These are phyloP conservation scores for Mixornis gularis DNA, from an alignment of 2,113 vertebrate species.

Conservation along the genomic window DNA sequence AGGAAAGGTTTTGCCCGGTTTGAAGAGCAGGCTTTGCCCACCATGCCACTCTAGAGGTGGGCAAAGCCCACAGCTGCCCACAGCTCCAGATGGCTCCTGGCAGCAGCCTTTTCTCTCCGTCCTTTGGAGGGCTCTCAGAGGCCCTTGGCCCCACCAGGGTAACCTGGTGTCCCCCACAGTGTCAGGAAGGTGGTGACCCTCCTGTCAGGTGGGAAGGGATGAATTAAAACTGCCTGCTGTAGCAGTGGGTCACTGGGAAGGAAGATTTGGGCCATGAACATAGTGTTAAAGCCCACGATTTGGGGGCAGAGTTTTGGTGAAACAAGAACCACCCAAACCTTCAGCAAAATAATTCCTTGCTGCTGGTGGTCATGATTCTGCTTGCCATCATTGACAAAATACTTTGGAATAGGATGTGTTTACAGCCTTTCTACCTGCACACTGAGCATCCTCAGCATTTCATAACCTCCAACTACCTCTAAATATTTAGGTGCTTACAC, in stretches of 20 bases:
- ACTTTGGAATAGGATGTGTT: neutral
- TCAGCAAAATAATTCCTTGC: neutral
- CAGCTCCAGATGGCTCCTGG: neutral
- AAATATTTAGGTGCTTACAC: neutral
- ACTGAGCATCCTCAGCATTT: neutral
- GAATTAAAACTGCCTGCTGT: neutral
- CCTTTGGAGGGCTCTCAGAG: neutral
- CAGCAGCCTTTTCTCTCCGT: fast-evolving
- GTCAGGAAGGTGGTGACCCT: neutral
- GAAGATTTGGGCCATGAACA: neutral
- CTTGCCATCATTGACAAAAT: neutral
- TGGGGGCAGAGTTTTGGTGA: neutral
- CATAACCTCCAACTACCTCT: neutral
- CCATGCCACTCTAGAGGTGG: fast-evolving
- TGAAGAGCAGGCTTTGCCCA: fast-evolving
- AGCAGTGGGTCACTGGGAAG: fast-evolving
- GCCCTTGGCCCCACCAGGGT: neutral
- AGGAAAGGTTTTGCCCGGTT: fast-evolving
- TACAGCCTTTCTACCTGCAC: neutral
- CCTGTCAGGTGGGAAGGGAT: neutral
- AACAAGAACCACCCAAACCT: neutral
- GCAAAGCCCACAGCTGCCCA: neutral
- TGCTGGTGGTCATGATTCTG: neutral
- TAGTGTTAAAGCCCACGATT: neutral
- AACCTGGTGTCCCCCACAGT: neutral